phyloP scores from a whole-genome alignment of 2,888 invertebrate genomes.

The Eumerus sabulonum region DNA sequence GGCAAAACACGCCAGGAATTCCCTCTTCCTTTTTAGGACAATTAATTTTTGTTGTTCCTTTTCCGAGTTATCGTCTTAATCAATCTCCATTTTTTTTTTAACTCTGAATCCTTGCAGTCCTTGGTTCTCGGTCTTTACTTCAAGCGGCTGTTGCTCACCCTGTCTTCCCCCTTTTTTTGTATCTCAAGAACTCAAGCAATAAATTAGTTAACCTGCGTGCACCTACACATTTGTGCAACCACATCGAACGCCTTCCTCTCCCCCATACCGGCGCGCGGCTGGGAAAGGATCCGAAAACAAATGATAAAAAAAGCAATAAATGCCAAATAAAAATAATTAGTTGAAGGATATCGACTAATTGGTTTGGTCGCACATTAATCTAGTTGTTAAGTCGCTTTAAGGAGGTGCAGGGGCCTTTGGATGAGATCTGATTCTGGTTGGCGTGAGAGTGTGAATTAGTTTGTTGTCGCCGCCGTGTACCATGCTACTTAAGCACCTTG shows the following conservation, averaged over 20 bases:
- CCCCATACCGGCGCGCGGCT: no score
- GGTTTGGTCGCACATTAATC: slow-evolving; percentile 52
- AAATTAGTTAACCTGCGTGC: slow-evolving; percentile 61
- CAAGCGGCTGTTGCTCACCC: slow-evolving; percentile 48
- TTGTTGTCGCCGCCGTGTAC: slow-evolving; percentile 37
- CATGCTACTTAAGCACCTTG: slow-evolving; percentile 42
- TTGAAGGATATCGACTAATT: slow-evolving; percentile 57
- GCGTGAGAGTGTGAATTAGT: slow-evolving; percentile 42
- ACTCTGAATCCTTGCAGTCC: no score
- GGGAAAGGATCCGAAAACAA: slow-evolving; percentile 40
- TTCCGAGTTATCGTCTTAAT: slow-evolving; percentile 54
- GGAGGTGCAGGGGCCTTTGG: slow-evolving; percentile 52
- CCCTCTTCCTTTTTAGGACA: slow-evolving; percentile 23
- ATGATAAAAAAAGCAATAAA: slow-evolving; percentile 68
- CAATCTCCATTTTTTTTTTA: slow-evolving; percentile 45
- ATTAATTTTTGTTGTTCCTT: slow-evolving; percentile 45
- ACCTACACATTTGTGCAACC: slow-evolving; percentile 39
- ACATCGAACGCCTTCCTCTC: no score
- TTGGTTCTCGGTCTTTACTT: not conserved
- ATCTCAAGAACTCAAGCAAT: slow-evolving; percentile 36
- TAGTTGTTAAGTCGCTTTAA: slow-evolving; percentile 41
- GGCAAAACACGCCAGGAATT: not conserved
- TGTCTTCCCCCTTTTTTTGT: not conserved
- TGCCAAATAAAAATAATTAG: slow-evolving; percentile 65
- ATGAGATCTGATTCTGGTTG: slow-evolving; percentile 13